Evolutionary conservation across 2,888 invertebrate genomes (phyloP).

Genomic region (Cosmorhoe ocellata): DNA sequence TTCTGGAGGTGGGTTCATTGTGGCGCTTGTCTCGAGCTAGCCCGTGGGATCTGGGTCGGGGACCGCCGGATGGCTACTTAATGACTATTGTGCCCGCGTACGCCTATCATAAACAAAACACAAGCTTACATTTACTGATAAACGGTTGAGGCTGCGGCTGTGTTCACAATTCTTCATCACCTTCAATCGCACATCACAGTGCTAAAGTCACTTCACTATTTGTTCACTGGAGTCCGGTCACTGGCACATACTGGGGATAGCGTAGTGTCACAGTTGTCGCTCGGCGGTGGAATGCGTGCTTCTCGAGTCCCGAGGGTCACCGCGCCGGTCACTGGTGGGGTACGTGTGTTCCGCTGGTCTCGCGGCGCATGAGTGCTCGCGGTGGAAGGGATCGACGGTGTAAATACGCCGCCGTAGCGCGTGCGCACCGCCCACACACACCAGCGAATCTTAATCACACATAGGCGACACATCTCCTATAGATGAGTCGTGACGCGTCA

Average conservation of each 20-base stretch:
- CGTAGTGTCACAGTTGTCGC: slow-evolving; percentile 53
- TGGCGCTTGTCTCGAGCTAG: slow-evolving; percentile 52
- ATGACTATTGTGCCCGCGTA: slow-evolving; percentile 45
- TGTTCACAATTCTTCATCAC: slow-evolving; percentile 57
- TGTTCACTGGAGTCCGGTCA: slow-evolving; percentile 66
- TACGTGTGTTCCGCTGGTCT: slow-evolving; percentile 76
- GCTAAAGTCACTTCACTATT: slow-evolving; percentile 70
- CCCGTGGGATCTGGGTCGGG: slow-evolving; percentile 79
- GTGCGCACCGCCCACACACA: slow-evolving; percentile 70
- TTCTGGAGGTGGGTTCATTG: slow-evolving; percentile 63
- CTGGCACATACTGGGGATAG: slow-evolving; percentile 70
- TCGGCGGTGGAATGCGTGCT: slow-evolving; percentile 48
- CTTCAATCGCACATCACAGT: slow-evolving; percentile 74
- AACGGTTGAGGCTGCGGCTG: slow-evolving; percentile 77
- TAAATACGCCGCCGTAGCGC: slow-evolving; percentile 76
- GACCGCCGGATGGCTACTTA: slow-evolving; percentile 49
- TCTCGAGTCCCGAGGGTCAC: slow-evolving; percentile 56
- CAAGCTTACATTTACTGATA: slow-evolving; percentile 75
- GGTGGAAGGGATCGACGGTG: slow-evolving; percentile 79
- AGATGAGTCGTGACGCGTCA: slow-evolving; percentile 42
- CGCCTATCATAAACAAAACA: slow-evolving; percentile 54
- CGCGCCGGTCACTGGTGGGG: slow-evolving; percentile 62
- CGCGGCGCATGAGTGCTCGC: slow-evolving; percentile 78
- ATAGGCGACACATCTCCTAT: slow-evolving; percentile 32
- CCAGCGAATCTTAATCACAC: slow-evolving; percentile 47